phyloP scores from a whole-genome alignment of 2,113 vertebrate species.

The Ageneiosus marmoratus region DNA sequence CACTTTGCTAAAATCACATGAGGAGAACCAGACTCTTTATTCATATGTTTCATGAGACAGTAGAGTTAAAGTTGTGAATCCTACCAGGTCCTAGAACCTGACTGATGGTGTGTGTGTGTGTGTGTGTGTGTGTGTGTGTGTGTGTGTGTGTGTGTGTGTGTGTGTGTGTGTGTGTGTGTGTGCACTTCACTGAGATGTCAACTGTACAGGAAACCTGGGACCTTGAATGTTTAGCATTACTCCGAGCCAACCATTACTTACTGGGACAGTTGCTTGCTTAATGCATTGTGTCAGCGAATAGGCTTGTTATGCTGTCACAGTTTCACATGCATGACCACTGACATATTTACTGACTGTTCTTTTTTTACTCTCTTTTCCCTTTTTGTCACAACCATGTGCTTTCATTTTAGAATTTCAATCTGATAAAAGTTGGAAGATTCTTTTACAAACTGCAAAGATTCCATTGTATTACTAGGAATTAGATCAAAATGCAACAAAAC shows the following conservation, averaged over 20 bases:
- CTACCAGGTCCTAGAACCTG: not conserved
- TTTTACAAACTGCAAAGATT: not conserved
- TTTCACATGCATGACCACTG: not conserved
- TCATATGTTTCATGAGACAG: slow-evolving; percentile 6
- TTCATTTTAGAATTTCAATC: not conserved
- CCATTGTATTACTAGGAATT: not conserved
- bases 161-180: not conserved
- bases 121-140: not conserved
- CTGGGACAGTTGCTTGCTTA: not conserved
- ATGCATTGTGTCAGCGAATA: not conserved
- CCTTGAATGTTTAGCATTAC: not conserved
- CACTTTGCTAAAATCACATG: not conserved
- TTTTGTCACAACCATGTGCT: not conserved
- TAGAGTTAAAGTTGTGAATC: not conserved
- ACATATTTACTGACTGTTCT: no score
- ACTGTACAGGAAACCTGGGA: not conserved
- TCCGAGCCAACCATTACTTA: not conserved
- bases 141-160: not conserved
- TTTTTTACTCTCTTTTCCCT: not conserved
- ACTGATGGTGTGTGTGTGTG: not conserved
- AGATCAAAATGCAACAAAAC: not conserved
- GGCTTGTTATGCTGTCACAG: not conserved
- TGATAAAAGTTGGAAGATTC: no score
- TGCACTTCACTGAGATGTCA: not conserved
- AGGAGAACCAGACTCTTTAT: slow-evolving; percentile 9